Conservation (phyloP, 2,888 invertebrate species). For the Epinotia brunnichana region DNA sequence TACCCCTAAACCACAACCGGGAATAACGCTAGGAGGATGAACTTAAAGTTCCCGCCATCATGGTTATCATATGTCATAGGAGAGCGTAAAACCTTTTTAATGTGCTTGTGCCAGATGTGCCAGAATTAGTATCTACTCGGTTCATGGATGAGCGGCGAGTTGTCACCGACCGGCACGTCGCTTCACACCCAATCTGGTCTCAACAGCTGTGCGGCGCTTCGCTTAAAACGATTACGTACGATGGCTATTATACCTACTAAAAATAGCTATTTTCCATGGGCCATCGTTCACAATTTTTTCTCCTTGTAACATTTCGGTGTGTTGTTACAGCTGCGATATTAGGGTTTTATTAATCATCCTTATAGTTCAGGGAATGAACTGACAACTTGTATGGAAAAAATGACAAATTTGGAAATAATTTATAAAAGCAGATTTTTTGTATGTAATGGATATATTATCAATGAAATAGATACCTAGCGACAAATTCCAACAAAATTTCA, state of each 20-base stretch:
- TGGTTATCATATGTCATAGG: too few relatives aligned
- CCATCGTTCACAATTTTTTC: background rate
- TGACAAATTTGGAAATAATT: too few relatives aligned
- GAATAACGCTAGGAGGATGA: too few relatives aligned
- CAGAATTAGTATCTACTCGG: conserved; percentile 20
- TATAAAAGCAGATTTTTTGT: too few relatives aligned
- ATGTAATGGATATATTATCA: too few relatives aligned
- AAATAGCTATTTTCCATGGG: background rate
- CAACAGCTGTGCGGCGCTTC: conserved; percentile 57
- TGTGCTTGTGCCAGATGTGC: background rate
- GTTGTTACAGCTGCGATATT: background rate
- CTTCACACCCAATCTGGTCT: conserved; percentile 65
- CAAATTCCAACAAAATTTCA: too few relatives aligned
- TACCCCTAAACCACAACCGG: too few relatives aligned
- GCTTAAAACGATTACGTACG: conserved; percentile 24
- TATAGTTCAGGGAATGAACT: too few relatives aligned
- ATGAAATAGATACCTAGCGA: too few relatives aligned
- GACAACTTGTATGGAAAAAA: too few relatives aligned
- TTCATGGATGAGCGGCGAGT: conserved; percentile 55
- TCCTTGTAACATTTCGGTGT: background rate
- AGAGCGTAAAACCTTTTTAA: background rate
- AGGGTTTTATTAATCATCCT: too few relatives aligned
- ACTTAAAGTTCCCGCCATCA: too few relatives aligned
- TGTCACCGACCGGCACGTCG: conserved; percentile 59
- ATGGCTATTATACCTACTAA: background rate